Percentiles rank a stretch among this genome's conserved stretches.
Conservation (phyloP, 1,140 invertebrate genomes). For the Luehdorfia chinensis region DNA sequence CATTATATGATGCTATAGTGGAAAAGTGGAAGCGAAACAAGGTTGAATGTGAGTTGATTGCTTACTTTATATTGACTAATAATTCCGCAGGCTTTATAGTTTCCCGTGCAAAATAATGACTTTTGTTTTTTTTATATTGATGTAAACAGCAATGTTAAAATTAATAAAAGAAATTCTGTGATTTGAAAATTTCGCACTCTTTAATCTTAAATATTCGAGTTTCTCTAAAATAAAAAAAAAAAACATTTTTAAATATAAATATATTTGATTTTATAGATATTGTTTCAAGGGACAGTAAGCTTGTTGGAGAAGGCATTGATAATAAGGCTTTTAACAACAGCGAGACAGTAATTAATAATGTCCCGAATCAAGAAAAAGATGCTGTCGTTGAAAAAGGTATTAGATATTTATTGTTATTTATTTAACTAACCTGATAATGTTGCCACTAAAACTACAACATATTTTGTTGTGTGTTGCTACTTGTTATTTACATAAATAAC, state of each 20-base stretch:
- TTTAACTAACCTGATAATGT: too few species aligned
- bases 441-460: too few species aligned
- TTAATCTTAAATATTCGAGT: not conserved
- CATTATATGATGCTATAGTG: conserved; percentile 26
- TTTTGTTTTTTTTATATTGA: not conserved
- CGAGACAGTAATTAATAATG: conserved; percentile 13
- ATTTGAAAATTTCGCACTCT: too few species aligned
- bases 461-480: too few species aligned
- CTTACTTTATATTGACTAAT: too few species aligned
- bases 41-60: conserved; percentile 26
- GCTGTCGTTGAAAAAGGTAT: conserved; percentile 25
- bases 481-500: too few species aligned
- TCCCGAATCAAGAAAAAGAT: conserved; percentile 22
- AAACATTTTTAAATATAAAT: too few species aligned
- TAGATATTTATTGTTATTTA: not conserved
- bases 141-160: too few species aligned
- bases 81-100: not conserved
- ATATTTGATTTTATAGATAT: conserved; percentile 24
- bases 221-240: too few species aligned
- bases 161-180: too few species aligned
- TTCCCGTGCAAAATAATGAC: not conserved
- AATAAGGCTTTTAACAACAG: conserved; percentile 38
- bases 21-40: conserved; percentile 21
- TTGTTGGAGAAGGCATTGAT: conserved; percentile 41
- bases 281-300: conserved; percentile 22